These are phyloP conservation scores for Apodemus agrarius DNA, from an alignment of 2,797 vertebrate species.

Conservation along the genomic window DNA sequence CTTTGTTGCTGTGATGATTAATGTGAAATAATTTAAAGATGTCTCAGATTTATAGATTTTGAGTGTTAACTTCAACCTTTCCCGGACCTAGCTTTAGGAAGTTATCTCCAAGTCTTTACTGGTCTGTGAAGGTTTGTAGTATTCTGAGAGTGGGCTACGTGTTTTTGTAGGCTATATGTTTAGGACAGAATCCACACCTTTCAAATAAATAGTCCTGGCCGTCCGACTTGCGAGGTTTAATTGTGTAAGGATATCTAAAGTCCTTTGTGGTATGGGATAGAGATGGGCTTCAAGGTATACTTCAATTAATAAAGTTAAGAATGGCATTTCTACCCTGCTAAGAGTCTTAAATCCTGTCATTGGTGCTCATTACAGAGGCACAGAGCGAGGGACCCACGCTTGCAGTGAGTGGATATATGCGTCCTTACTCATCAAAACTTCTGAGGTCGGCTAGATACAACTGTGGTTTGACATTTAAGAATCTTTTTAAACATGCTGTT, in stretches of 20 bases:
- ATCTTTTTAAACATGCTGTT: constrained; percentile 1
- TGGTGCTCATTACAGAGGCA: constrained; percentile 13
- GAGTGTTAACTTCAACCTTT: constrained; percentile 32
- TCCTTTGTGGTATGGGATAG: constrained; percentile 46
- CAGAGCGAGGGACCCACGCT: neutral
- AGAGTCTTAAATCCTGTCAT: constrained; percentile 71
- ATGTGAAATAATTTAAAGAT: neutral
- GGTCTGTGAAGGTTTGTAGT: neutral
- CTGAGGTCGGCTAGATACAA: neutral
- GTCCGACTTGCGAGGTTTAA: constrained; percentile 53
- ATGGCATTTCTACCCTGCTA: neutral
- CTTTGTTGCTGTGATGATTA: constrained; percentile 22
- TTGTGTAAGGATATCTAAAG: constrained; percentile 49
- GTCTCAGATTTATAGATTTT: constrained; percentile 2
- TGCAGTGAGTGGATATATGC: neutral
- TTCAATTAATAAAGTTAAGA: neutral
- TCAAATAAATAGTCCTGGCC: constrained; percentile 54
- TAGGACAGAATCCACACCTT: constrained; percentile 68
- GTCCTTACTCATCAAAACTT: neutral
- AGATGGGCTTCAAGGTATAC: constrained; percentile 33
- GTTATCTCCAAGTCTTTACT: neutral
- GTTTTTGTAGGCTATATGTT: constrained; percentile 36
- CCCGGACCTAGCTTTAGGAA: neutral
- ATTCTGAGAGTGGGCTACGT: neutral
- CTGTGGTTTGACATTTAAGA: constrained; percentile 14